Conservation (phyloP, 2,888 invertebrate genomes). For the Byasa hedistus region DNA sequence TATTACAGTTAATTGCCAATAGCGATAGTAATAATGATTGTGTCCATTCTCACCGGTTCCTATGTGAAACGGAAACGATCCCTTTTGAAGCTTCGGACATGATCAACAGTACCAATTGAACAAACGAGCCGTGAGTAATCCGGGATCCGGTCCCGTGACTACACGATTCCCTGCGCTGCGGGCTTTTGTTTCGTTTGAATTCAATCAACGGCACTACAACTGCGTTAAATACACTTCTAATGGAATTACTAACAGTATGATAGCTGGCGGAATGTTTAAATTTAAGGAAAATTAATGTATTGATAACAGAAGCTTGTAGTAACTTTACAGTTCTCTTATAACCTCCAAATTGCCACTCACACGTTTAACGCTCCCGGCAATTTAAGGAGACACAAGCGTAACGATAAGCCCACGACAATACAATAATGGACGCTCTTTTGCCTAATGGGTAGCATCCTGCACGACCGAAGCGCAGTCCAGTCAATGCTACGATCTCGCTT, state of each 20-base stretch:
- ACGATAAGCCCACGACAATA: conserved; percentile 77
- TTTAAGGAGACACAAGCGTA: conserved; percentile 67
- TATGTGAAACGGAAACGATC: conserved; percentile 68
- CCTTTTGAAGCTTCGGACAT: conserved; percentile 57
- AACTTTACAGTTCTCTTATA: conserved; percentile 4
- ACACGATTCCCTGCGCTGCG: conserved; percentile 44
- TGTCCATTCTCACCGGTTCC: conserved; percentile 43
- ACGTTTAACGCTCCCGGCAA: conserved; percentile 57
- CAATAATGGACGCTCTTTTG: conserved; percentile 74
- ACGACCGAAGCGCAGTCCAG: conserved; percentile 67
- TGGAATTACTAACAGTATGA: neutral
- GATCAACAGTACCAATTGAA: conserved; percentile 69
- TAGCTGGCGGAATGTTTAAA: neutral
- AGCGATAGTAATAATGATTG: neutral
- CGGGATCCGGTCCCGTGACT: conserved; percentile 70
- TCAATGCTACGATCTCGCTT: conserved; percentile 68
- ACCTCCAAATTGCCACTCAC: conserved; percentile 39
- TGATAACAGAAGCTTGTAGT: neutral
- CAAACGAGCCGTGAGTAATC: conserved; percentile 69
- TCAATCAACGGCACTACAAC: conserved; percentile 26
- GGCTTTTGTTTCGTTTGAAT: conserved; percentile 29
- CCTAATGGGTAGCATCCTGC: conserved; percentile 76
- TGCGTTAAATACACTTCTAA: conserved; percentile 8
- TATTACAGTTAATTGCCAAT: neutral
- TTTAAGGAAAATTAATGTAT: neutral